Evolutionary conservation across 1,140 invertebrate genomes (phyloP).

Genomic region (Euglossa dilemma): DNA sequence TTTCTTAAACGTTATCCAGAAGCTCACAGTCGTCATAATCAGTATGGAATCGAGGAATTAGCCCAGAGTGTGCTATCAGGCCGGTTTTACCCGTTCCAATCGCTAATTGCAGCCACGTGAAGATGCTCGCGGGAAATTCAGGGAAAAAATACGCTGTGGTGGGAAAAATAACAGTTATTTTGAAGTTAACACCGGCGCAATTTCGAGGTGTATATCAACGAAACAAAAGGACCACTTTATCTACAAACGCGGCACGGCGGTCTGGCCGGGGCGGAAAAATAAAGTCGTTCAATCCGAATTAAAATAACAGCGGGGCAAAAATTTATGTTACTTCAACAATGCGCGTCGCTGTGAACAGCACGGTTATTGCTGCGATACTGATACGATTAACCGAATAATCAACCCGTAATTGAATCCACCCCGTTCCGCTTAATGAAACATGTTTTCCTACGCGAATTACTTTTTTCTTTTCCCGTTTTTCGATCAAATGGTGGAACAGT

Average conservation of each 20-base stretch:
- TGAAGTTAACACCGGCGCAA: background rate
- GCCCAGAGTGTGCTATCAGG: too few species aligned
- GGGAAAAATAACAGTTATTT: constrained; percentile 8
- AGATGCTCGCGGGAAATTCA: background rate
- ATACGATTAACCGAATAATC: background rate
- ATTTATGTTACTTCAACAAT: background rate
- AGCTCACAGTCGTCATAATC: too few species aligned
- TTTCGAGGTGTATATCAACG: background rate
- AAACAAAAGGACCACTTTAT: constrained; percentile 21
- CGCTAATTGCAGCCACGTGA: background rate
- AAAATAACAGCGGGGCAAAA: background rate
- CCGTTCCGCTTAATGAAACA: background rate
- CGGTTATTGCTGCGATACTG: background rate
- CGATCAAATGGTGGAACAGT: background rate
- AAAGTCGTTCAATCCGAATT: constrained; percentile 28
- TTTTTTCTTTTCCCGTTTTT: background rate
- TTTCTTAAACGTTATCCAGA: too few species aligned
- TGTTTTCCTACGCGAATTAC: background rate
- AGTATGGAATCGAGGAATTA: too few species aligned
- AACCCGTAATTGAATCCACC: background rate
- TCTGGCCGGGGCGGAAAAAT: background rate
- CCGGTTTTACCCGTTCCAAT: too few species aligned
- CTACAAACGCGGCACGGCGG: background rate
- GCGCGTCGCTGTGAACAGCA: too few species aligned
- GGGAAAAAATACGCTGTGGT: background rate